Conservation (phyloP, 2,797 vertebrate genomes). For the Hypotaenidia okinawae region DNA sequence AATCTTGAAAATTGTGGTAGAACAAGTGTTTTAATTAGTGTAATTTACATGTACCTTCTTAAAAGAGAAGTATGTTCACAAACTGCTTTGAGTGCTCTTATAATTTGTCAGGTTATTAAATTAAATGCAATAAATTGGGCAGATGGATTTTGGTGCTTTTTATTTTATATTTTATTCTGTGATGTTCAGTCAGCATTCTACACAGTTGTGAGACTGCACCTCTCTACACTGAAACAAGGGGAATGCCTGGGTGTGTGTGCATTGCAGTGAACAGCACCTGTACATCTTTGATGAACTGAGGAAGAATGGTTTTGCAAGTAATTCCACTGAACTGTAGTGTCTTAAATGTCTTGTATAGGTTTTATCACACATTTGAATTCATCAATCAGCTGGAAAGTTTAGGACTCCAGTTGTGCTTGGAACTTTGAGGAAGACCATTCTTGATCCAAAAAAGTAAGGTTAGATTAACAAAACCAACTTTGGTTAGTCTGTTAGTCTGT, state of each 20-base stretch:
- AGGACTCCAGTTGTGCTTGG: not conserved
- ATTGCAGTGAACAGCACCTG: not conserved
- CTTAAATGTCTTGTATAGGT: not conserved
- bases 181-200: not conserved
- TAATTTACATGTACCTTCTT: not conserved
- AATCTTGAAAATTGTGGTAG: not conserved
- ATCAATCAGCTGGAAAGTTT: not conserved
- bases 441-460: not conserved
- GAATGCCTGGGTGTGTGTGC: not conserved
- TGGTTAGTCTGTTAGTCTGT: not conserved
- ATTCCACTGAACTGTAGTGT: not conserved
- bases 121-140: not conserved
- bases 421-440: not conserved
- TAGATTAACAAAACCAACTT: not conserved
- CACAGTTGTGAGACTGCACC: not conserved
- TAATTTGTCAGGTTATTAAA: not conserved
- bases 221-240: not conserved
- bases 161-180: not conserved
- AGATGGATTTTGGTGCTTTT: accelerated
- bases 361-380: not conserved
- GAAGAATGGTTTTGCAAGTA: not conserved
- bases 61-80: not conserved
- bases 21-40: not conserved
- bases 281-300: not conserved
- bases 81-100: not conserved